Evolutionary conservation across 2,797 vertebrate species (phyloP).

Genomic region (Urophycis tenuis): DNA sequence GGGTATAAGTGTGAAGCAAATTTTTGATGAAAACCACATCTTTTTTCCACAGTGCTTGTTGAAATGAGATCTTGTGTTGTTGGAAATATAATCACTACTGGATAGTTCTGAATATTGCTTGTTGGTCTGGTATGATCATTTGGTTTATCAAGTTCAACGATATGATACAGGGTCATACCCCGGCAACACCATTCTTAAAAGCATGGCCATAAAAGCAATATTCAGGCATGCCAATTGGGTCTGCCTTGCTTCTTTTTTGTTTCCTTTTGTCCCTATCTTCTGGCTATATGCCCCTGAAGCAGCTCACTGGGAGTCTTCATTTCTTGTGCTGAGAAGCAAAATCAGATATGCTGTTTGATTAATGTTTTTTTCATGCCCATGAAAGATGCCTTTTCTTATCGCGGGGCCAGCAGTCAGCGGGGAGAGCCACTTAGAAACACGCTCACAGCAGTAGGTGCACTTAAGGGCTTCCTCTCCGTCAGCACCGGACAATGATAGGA

Average conservation of each 20-base stretch:
- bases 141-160: slow-evolving; percentile 21
- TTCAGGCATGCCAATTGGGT: slow-evolving; percentile 37
- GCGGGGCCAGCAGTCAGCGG: slow-evolving; percentile 32
- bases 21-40: background rate
- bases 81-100: background rate
- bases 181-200: slow-evolving; percentile 3
- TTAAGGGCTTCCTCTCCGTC: slow-evolving; percentile 15
- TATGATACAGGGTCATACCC: background rate
- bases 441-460: slow-evolving; percentile 18
- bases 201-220: slow-evolving; percentile 26
- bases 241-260: slow-evolving; percentile 14
- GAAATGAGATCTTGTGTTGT: background rate
- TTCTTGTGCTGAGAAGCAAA: slow-evolving; percentile 25
- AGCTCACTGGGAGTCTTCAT: slow-evolving; percentile 40
- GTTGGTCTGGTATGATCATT: background rate
- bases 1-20: background rate
- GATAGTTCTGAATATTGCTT: background rate
- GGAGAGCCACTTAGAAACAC: slow-evolving; percentile 38
- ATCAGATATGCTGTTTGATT: slow-evolving; percentile 63
- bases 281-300: slow-evolving; percentile 8
- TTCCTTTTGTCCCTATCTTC: background rate
- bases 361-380: slow-evolving; percentile 36
- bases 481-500: slow-evolving; percentile 11
- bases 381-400: slow-evolving; percentile 40
- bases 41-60: background rate